phyloP scores from a whole-genome alignment of 2,797 vertebrate genomes.

The Ptychobarbus kaznakovi region DNA sequence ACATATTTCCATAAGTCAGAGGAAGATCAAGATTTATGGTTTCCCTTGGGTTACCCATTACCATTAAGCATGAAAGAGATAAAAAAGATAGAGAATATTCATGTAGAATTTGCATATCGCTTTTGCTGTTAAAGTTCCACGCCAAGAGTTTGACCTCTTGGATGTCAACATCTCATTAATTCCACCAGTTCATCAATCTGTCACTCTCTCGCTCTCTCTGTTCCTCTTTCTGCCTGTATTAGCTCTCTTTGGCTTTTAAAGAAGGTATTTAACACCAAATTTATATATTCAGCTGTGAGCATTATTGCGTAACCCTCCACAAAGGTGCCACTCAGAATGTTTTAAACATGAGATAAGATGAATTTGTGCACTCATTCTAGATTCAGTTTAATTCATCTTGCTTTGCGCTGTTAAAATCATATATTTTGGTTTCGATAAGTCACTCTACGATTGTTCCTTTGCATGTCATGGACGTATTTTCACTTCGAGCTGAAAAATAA shows the following conservation, averaged over 20 bases:
- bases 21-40: slow-evolving; percentile 26
- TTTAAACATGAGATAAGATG: slow-evolving; percentile 46
- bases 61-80: slow-evolving; percentile 68
- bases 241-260: slow-evolving; percentile 28
- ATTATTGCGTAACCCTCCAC: slow-evolving; percentile 30
- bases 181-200: slow-evolving; percentile 2
- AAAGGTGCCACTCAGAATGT: slow-evolving; percentile 30
- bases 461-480: neutral
- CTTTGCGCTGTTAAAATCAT: neutral
- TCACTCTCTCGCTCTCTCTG: slow-evolving; percentile 29
- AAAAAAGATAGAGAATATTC: slow-evolving; percentile 37
- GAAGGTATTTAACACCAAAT: slow-evolving; percentile 9
- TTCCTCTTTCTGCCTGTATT: neutral
- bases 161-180: slow-evolving; percentile 44
- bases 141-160: slow-evolving; percentile 25
- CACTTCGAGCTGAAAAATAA: neutral
- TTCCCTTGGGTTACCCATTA: slow-evolving; percentile 68
- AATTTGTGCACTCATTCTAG: slow-evolving; percentile 2
- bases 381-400: slow-evolving; percentile 17
- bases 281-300: slow-evolving; percentile 45
- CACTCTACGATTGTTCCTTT: neutral
- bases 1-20: slow-evolving; percentile 41
- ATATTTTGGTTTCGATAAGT: neutral
- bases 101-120: slow-evolving; percentile 27
- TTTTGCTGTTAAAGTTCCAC: slow-evolving; percentile 1